Percentiles rank a stretch among this genome's conserved stretches.
phyloP scores from a whole-genome alignment of 2,888 invertebrate species.

The Venusia cambrica region DNA sequence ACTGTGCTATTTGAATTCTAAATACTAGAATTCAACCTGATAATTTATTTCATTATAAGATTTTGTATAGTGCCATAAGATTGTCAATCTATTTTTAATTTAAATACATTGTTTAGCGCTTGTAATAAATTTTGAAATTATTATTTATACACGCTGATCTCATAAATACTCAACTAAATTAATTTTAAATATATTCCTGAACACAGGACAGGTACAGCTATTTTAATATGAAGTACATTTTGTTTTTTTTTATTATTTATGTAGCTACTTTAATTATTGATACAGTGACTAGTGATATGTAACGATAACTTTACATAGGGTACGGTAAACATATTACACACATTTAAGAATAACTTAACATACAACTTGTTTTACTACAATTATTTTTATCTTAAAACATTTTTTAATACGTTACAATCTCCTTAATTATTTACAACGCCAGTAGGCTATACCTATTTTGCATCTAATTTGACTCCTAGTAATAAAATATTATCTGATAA shows the following conservation, averaged over 20 bases:
- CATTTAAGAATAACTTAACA: conserved; percentile 26
- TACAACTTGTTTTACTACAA: conserved; percentile 36
- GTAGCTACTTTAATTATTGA: too few relatives aligned
- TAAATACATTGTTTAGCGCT: too few relatives aligned
- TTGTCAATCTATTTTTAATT: too few relatives aligned
- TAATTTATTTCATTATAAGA: too few relatives aligned
- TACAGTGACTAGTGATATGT: conserved; percentile 79
- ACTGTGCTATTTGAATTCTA: too few relatives aligned
- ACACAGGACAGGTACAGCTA: conserved; percentile 78
- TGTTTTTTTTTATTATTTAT: conserved; percentile 39
- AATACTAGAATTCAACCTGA: not conserved
- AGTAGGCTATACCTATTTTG: not conserved
- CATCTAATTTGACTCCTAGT: not conserved
- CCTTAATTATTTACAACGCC: conserved; percentile 2
- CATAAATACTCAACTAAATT: conserved; percentile 22
- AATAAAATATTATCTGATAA: not conserved
- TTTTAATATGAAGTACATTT: conserved; percentile 52
- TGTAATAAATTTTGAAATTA: too few relatives aligned
- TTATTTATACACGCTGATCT: too few relatives aligned
- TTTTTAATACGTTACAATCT: not conserved
- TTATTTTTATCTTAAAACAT: too few relatives aligned
- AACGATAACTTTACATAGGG: conserved; percentile 70
- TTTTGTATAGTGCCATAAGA: too few relatives aligned
- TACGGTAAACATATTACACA: conserved; percentile 56
- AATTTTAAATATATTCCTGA: conserved; percentile 66